Evolutionary conservation across 2,797 vertebrate genomes (phyloP), one percentile per base, ranked within the genome.

Genomic region (Ceyx erithaca): DNA sequence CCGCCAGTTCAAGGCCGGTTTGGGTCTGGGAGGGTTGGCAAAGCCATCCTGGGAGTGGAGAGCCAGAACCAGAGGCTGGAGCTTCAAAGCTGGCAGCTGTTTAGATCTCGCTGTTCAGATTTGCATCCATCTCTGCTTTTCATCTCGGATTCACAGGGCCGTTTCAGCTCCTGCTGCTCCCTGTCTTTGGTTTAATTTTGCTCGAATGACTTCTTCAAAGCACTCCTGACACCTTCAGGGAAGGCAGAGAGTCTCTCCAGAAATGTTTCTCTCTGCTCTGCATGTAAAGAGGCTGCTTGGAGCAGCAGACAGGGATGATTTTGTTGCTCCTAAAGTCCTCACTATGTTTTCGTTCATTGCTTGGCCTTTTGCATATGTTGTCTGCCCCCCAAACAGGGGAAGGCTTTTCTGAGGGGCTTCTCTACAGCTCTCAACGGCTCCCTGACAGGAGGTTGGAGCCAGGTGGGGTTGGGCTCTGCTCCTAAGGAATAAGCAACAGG

Each of bases 141-240:
- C 90, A 89, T 92, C 86, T 86, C 28, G 4, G 69, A 14, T 54
- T 33, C 14, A 10, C 4, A 7, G 8, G 4, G 46, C 58, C 7
- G 8, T 37, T 76, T 81, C 67, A 31, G 76, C 73, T 87, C 76
- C 83, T 2, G 73, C 88, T 63, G 90, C 83, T 94, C 14, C 4
- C 0, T 26, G 20, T 1, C 92, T 76, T 46, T 19, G 69, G 15
- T 55, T 94, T 73, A 17, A 72, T 70, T 80, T 90, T 23, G 77
- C 90, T 76, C 2, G 46, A 80, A 46, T 4, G n/a, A 15, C 30
- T 91, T 95, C 75, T 88, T 94, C 93, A 89, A 90, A 95, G 93
- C 93, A 82, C 10, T n/a, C 82, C 92, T 73, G 91, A 85, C 94
- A 85, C 88, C 94, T 93, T 87, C 86, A 80, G 95, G 95, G 91